Conservation (phyloP, 2,888 invertebrate genomes). For the Eustalomyia histrio region DNA sequence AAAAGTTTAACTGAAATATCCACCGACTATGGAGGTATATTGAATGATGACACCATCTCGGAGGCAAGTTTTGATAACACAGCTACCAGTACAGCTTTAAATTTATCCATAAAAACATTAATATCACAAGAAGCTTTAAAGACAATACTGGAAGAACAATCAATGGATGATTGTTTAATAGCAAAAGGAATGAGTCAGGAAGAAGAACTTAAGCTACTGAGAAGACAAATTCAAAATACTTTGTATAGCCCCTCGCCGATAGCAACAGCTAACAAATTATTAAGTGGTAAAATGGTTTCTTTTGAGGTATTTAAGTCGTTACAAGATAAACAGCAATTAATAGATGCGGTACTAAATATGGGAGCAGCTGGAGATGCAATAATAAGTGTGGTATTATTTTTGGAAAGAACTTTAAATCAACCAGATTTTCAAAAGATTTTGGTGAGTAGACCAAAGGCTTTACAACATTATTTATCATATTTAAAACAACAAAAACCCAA, state of each 20-base stretch:
- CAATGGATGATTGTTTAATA: slow-evolving; percentile 73
- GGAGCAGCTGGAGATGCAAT: slow-evolving; percentile 91
- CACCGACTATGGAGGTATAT: slow-evolving; percentile 68
- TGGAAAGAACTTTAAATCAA: slow-evolving; percentile 86
- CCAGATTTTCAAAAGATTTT: slow-evolving; percentile 86
- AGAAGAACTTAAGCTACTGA: slow-evolving; percentile 77
- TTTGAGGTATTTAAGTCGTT: slow-evolving; percentile 82
- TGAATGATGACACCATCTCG: slow-evolving; percentile 77
- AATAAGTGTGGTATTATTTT: slow-evolving; percentile 83
- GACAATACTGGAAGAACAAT: slow-evolving; percentile 74
- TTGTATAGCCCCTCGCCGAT: slow-evolving; percentile 75
- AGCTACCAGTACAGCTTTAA: slow-evolving; percentile 69
- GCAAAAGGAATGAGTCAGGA: slow-evolving; percentile 76
- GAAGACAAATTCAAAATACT: slow-evolving; percentile 75
- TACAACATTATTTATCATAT: slow-evolving; percentile 87
- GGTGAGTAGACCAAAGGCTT: slow-evolving; percentile 84
- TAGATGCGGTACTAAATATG: slow-evolving; percentile 85
- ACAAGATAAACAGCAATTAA: slow-evolving; percentile 85
- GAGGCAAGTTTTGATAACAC: slow-evolving; percentile 78
- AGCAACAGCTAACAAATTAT: slow-evolving; percentile 76
- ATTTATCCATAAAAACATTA: slow-evolving; percentile 76
- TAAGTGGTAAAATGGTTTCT: slow-evolving; percentile 80
- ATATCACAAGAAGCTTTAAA: slow-evolving; percentile 75
- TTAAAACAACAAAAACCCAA: slow-evolving; percentile 83
- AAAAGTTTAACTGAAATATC: slow-evolving; percentile 68